Base-by-base conservation (phyloP, 2,113 vertebrate species). In the Perca schrenkii region DNA sequence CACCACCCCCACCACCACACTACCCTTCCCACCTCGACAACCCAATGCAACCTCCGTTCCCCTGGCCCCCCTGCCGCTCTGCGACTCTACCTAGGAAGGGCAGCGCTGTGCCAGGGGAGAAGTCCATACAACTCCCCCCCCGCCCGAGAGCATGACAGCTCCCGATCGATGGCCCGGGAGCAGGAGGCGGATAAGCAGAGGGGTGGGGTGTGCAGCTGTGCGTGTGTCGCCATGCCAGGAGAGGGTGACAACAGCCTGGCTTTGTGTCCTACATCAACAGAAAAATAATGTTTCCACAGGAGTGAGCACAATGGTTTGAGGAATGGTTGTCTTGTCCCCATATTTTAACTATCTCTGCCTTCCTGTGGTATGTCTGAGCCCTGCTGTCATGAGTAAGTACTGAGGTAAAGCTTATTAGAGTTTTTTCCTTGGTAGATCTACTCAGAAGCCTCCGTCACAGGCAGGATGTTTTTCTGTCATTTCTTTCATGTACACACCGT, bases 231-330 rank as follows among this genome's bases (percentile, higher is more conserved):
- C 70, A 85, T 93, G 89, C 91, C 91, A 92, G 92, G 85, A 94
- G 91, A 94, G 88, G 90, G 90, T 92, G 91, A 93, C 92, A 91
- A 82, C 86, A 84, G 74, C 74, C 85, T 88, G 89, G 82, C 80
- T 82, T 68, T 80, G 83, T 87, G 91, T 87, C 88, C 85, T 86
- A 89, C 84, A 91, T 88, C 87, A 82, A 81, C 72, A 86, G 75
- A 87, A 88, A 91, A 89, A 89, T 80, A 65, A 85, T 90, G 76
- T 89, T 90, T 88, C 84, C 69, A 83, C 80, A 56, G 71, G 61
- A 82, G 56, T 47, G 62, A 82, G 81, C 68, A 83, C 77, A 80
- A 73, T 65, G 64, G 71, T 82, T 73, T 88, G 89, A 92, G 74
- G 49, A 88, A 91, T 85, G 82, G 74, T n/a, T 67, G 86, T 82